Percentiles rank a stretch among this genome's conserved stretches.
These are phyloP conservation scores for Marronus borbonicus DNA, from an alignment of 2,888 invertebrate species.

Conservation along the genomic window DNA sequence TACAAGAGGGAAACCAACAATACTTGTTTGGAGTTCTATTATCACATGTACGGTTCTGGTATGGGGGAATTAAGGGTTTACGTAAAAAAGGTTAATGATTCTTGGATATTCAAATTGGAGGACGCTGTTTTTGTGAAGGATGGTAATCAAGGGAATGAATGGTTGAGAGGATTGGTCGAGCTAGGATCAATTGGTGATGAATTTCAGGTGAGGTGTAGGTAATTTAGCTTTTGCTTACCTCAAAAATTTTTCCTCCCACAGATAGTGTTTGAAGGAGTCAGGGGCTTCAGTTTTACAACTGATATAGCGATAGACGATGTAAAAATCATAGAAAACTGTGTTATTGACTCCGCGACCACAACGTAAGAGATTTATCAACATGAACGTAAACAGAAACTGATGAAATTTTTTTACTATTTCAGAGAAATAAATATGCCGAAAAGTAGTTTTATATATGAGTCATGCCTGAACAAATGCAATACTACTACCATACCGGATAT, in stretches of 20 bases:
- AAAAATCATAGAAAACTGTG: conserved; percentile 76
- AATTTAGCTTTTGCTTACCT: not conserved
- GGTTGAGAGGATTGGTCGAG: conserved; percentile 74
- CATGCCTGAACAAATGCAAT: conserved; percentile 73
- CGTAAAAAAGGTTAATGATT: conserved; percentile 69
- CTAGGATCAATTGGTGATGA: conserved; percentile 70
- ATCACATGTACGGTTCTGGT: conserved; percentile 84
- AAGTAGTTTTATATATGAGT: conserved; percentile 59
- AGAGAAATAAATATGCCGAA: conserved; percentile 3
- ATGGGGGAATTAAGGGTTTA: conserved; percentile 75
- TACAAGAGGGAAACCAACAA: conserved; percentile 68
- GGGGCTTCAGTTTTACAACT: conserved; percentile 79
- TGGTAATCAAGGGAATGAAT: conserved; percentile 81
- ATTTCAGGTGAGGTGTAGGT: conserved; percentile 72
- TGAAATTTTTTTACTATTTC: conserved; percentile 10
- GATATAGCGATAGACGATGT: conserved; percentile 90
- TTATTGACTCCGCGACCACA: conserved; percentile 62
- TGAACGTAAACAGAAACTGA: not conserved
- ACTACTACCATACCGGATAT: conserved; percentile 50
- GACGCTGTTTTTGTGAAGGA: conserved; percentile 75
- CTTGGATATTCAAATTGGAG: conserved; percentile 68
- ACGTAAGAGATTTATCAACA: conserved; percentile 56
- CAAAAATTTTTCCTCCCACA: conserved; percentile 66
- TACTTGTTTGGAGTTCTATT: conserved; percentile 81
- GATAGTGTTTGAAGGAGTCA: conserved; percentile 84